A percentile compares a stretch with the other conserved stretches of the same genome.
Conservation (phyloP, 2,888 invertebrate genomes). For the Ectemnius continuus region DNA sequence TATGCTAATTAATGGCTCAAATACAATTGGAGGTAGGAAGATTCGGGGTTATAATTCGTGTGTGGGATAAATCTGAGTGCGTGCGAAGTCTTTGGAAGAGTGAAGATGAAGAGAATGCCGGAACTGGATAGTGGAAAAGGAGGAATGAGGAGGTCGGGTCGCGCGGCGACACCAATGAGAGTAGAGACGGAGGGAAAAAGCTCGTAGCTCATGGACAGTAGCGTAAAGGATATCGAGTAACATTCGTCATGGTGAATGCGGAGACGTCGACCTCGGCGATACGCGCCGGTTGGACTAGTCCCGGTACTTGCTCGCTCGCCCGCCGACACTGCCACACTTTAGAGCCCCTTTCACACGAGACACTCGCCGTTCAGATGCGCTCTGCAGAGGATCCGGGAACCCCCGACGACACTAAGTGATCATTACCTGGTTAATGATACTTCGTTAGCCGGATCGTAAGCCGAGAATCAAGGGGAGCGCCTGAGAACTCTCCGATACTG, state of each 20-base stretch:
- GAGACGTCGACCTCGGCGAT: conserved; percentile 70
- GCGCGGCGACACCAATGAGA: background rate
- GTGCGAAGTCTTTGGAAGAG: no score
- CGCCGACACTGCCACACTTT: background rate
- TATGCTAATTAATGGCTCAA: no score
- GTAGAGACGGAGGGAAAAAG: background rate
- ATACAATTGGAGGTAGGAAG: no score
- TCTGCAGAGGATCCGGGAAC: background rate
- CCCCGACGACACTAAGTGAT: background rate
- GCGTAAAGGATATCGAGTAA: conserved; percentile 58
- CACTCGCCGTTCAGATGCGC: background rate
- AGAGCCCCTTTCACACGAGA: conserved; percentile 1
- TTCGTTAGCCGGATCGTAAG: no score
- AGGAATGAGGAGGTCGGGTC: conserved; percentile 1
- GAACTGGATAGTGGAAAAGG: background rate
- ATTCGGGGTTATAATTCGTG: no score
- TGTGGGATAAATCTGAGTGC: no score
- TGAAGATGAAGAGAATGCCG: background rate
- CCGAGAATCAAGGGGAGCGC: no score
- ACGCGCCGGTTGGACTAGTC: conserved; percentile 44
- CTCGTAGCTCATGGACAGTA: conserved; percentile 28
- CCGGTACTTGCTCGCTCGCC: conserved; percentile 10
- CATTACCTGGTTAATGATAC: no score
- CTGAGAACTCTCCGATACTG: no score
- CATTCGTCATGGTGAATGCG: conserved; percentile 72